Evolutionary conservation across 2,888 invertebrate genomes (phyloP), one percentile per base, ranked within the genome.

Genomic region (Aphodius granarius): DNA sequence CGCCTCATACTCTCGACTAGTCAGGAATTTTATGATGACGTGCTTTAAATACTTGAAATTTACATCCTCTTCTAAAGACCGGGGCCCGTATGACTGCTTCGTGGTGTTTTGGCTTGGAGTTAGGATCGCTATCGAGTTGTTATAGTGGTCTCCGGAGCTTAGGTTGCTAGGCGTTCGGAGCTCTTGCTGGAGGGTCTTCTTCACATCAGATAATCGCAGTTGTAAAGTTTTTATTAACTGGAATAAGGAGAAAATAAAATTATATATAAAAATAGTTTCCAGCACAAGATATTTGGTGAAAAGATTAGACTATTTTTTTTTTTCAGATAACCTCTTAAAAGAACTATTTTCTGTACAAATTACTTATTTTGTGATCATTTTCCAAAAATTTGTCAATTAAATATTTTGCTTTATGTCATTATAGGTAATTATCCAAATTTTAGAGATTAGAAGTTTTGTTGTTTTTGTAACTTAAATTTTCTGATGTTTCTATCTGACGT

Each of bases 1-100:
- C 64, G 97, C 97, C 90, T 97, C 93, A 43, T 93, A 90, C 87
- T 97, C 97, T 78, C 95, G 90, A 85, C 95, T 94, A 0, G 97
- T 97, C 83, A 97, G 90, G 87, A 97, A 97, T 85, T 97, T 96
- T 2, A 97, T 93, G 78, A 97, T 92, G 79, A 97, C 97, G 88
- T 97, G 97, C 85, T 97, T 97, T 76, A 97, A 89, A 86, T 97
- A 97, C 85, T 92, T 92, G 84, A 94, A 94, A 88, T 94, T 95
- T 71, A 95, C 92, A 83, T 94, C 94, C 77, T 93, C 91, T 81
- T 89, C 89, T 78, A 87, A 86, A 73, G 85, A 83, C 71, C 81
- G 81, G 9, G 74, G 73, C 13, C 73, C 73, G 17, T 73, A 75
- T 18, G 75, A 73, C 63, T 79, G 77, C 6, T 77, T 86, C 0